Base-by-base conservation (phyloP, 2,888 invertebrate genomes). In the Steinernema hermaphroditum region DNA sequence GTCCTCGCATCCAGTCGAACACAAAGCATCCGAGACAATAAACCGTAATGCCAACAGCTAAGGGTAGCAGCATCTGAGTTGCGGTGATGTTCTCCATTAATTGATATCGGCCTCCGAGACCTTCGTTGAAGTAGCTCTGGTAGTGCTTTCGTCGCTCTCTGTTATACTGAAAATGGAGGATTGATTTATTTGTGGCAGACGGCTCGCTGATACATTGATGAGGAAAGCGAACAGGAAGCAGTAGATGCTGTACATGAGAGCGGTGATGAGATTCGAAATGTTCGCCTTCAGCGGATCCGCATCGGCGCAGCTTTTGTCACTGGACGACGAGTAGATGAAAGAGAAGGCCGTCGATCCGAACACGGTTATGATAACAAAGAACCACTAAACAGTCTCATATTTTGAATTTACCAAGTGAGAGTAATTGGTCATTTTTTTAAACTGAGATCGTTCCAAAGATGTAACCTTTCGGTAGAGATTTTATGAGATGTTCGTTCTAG, bases 191-290 rank as follows among this genome's bases (percentile, higher is more conserved):
- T n/a, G n/a, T n/a, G n/a, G n/a, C n/a, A n/a, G n/a, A n/a, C n/a
- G n/a, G n/a, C n/a, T n/a, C n/a, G n/a, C n/a, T n/a, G n/a, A 19
- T 54, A 54, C 54, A 22, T 54, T 54, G 27, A 54, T 54, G n/a
- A 54, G 54, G 4, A 54, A 24, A 24, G 16, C 24, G 22, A 54
- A 54, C 6, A 54, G 54, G 22, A 27, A 22, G 24, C 54, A 54
- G 27, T 24, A 54, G 4, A 54, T 54, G 27, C 54, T 22, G 54
- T 27, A 54, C 54, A 54, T 54, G 6, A 54, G 27, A 8, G 54
- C 54, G 4, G 54, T 54, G 6, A 54, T 54, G n/a, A 54, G 22
- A 27, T 54, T 54, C 19, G 24, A 14, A 6, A 54, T 54, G 16
- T 54, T 54, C 16, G 54, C 12, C 54, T 54, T 54, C 16, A 54